A percentile compares a stretch with the other conserved stretches of the same genome.
Evolutionary conservation across 2,113 vertebrate species (phyloP).

Genomic region (Centropristis striata): DNA sequence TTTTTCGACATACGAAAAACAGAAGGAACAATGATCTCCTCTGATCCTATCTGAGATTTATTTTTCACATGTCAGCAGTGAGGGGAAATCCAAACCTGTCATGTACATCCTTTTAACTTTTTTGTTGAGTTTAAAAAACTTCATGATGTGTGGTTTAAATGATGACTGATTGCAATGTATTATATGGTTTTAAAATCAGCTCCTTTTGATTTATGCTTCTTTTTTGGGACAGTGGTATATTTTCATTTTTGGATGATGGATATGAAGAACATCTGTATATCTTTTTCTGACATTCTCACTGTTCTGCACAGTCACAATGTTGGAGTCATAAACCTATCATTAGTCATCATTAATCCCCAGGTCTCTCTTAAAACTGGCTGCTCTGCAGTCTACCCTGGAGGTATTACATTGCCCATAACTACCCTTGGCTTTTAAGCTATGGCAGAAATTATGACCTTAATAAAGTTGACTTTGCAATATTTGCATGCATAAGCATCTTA

Average conservation of each 20-base stretch:
- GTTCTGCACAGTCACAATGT: constrained; percentile 69
- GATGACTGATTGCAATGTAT: constrained; percentile 34
- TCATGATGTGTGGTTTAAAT: constrained; percentile 17
- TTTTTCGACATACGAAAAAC: background rate
- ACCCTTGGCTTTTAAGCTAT: constrained; percentile 76
- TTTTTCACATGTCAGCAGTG: background rate
- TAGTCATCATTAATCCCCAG: constrained; percentile 80
- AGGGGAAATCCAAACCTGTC: constrained; percentile 12
- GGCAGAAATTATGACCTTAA: constrained; percentile 84
- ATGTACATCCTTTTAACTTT: constrained; percentile 44
- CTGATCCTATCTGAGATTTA: background rate
- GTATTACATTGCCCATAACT: constrained; percentile 79
- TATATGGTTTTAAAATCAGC: constrained; percentile 41
- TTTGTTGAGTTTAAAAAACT: background rate
- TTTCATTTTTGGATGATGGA: constrained; percentile 71
- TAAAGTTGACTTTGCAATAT: constrained; percentile 83
- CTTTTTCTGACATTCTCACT: constrained; percentile 73
- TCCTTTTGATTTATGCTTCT: constrained; percentile 44
- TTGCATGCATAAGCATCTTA: constrained; percentile 83
- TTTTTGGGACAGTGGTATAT: constrained; percentile 54
- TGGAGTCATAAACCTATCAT: constrained; percentile 86
- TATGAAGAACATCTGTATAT: constrained; percentile 72
- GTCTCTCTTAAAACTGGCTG: constrained; percentile 74
- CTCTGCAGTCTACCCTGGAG: constrained; percentile 70
- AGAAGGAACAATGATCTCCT: background rate